Conservation (phyloP, 2,888 invertebrate genomes). For the Geophilus truncorum region DNA sequence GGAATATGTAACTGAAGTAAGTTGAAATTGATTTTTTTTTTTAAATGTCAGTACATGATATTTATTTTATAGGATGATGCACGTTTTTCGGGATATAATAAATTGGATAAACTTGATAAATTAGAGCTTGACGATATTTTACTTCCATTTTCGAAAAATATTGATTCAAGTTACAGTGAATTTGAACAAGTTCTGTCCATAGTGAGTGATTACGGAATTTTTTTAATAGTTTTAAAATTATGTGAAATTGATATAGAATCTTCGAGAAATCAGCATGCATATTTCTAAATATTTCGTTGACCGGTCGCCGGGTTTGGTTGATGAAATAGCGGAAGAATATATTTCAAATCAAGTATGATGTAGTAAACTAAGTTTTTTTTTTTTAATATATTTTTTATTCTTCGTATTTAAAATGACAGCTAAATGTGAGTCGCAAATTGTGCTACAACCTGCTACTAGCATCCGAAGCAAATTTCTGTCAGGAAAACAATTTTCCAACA, state of each 20-base stretch:
- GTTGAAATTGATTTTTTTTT: neutral
- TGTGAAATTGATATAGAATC: neutral
- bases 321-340: slow-evolving; percentile 27
- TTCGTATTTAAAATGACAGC: neutral
- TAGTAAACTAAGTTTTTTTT: neutral
- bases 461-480: neutral
- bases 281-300: neutral
- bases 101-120: neutral
- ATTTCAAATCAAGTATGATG: neutral
- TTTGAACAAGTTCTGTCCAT: slow-evolving; percentile 22
- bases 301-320: neutral
- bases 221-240: neutral
- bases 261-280: slow-evolving; percentile 28
- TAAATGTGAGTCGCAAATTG: neutral
- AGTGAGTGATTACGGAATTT: neutral
- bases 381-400: neutral
- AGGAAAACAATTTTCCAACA: neutral
- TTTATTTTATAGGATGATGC: neutral
- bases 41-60: neutral
- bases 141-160: slow-evolving; percentile 23
- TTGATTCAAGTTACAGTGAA: neutral
- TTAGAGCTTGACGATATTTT: neutral
- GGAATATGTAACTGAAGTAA: neutral
- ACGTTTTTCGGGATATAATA: neutral
- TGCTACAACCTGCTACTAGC: neutral